A percentile compares a stretch with the other conserved stretches of the same genome.
Evolutionary conservation across 2,797 vertebrate species (phyloP).

Genomic region (Aphelocoma californica): DNA sequence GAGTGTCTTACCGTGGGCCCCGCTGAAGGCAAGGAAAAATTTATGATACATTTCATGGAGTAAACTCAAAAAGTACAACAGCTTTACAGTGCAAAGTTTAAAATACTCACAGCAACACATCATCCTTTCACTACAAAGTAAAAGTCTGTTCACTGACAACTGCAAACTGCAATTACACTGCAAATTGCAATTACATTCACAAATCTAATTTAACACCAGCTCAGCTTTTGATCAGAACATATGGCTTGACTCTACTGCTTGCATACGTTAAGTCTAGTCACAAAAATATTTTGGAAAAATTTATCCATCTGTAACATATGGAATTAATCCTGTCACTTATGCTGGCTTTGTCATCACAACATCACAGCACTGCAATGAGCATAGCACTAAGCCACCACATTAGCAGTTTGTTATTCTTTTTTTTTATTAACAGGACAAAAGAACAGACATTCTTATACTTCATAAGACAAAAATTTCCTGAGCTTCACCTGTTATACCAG

Average conservation of each 20-base stretch:
- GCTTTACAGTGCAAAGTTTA: background rate
- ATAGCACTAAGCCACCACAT: background rate
- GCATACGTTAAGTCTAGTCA: background rate
- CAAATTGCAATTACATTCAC: conserved; percentile 21
- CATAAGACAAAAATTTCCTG: background rate
- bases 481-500: background rate
- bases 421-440: background rate
- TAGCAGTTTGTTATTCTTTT: background rate
- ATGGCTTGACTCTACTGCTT: conserved; percentile 32
- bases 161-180: background rate
- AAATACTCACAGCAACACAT: background rate
- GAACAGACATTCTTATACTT: accelerated
- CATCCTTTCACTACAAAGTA: background rate
- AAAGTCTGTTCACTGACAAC: conserved; percentile 23
- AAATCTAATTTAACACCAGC: conserved; percentile 33
- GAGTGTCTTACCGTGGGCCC: background rate
- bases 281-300: conserved; percentile 46
- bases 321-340: conserved; percentile 37
- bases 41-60: background rate
- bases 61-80: background rate
- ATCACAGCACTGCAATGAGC: background rate
- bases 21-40: background rate
- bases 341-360: background rate
- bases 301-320: conserved; percentile 24
- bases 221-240: conserved; percentile 53